A percentile compares a stretch with the other conserved stretches of the same genome.
Conservation (phyloP, 2,113 vertebrate genomes). For the Piaya cayana region DNA sequence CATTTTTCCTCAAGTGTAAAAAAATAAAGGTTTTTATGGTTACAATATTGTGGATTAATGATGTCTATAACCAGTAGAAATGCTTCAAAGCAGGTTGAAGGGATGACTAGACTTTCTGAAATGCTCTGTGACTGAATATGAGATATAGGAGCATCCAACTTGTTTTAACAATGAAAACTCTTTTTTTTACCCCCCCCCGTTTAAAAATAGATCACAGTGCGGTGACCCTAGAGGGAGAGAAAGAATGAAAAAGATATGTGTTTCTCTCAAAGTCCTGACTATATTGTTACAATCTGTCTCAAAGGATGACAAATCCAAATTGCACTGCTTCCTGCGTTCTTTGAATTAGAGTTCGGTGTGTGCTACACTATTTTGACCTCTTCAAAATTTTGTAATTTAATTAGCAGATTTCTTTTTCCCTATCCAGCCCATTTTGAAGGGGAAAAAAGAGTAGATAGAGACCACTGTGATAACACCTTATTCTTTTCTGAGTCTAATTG, state of each 20-base stretch:
- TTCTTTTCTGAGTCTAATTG: neutral
- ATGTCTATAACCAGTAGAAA: neutral
- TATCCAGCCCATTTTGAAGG: neutral
- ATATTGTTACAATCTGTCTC: slow-evolving; percentile 26
- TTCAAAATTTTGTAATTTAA: slow-evolving; percentile 23
- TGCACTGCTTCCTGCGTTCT: slow-evolving; percentile 10
- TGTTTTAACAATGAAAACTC: slow-evolving; percentile 64
- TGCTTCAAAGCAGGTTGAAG: slow-evolving; percentile 39
- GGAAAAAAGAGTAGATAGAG: neutral
- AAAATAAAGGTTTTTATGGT: neutral
- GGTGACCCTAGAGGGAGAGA: slow-evolving; percentile 28
- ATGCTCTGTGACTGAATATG: slow-evolving; percentile 27
- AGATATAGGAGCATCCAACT: slow-evolving; percentile 40
- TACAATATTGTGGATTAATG: neutral
- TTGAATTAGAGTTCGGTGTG: slow-evolving; percentile 40
- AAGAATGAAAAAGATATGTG: neutral
- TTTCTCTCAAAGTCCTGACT: slow-evolving; percentile 26
- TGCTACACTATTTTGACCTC: slow-evolving; percentile 19
- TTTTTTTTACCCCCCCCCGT: neutral
- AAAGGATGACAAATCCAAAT: slow-evolving; percentile 44
- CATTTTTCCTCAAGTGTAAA: neutral
- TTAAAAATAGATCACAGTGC: slow-evolving; percentile 58
- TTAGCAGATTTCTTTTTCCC: slow-evolving; percentile 27
- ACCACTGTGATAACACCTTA: neutral
- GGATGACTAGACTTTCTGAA: slow-evolving; percentile 48